Percentiles rank a stretch among this genome's conserved stretches.
phyloP scores from a whole-genome alignment of 1,140 invertebrate species.

The Brachionus rotundiformis region DNA sequence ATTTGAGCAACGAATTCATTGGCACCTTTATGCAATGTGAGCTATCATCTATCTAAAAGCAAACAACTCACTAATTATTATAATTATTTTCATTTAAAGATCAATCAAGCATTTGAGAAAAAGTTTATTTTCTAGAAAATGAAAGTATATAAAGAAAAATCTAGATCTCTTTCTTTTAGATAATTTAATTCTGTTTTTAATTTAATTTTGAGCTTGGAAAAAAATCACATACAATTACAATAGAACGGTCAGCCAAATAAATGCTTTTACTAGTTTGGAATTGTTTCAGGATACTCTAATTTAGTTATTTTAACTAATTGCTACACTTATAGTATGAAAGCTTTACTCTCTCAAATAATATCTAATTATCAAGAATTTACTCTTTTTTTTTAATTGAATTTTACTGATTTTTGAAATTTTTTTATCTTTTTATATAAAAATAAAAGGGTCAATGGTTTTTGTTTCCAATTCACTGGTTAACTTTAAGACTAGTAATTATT shows the following conservation, averaged over 20 bases:
- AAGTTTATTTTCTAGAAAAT: background rate
- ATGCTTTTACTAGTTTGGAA: background rate
- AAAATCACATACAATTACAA: no score
- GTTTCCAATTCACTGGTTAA: background rate
- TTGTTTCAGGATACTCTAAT: background rate
- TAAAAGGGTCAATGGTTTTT: background rate
- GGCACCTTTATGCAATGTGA: background rate
- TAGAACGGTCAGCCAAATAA: background rate
- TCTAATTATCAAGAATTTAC: no score
- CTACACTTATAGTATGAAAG: background rate
- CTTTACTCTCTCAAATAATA: no score
- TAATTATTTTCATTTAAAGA: conserved; percentile 1
- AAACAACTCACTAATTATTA: conserved; percentile 23
- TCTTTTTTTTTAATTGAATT: no score
- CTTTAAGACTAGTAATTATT: background rate
- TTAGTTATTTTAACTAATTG: background rate
- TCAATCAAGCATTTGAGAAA: conserved; percentile 5
- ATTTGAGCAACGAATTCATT: background rate
- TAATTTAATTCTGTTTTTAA: background rate
- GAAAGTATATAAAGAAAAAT: background rate
- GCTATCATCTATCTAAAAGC: background rate
- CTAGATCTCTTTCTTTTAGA: background rate
- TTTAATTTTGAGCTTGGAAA: background rate
- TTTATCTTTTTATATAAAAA: background rate
- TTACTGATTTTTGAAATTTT: background rate